These are phyloP conservation scores for Drosophila infuscata DNA, from an alignment of 2,888 invertebrate species.

Conservation along the genomic window DNA sequence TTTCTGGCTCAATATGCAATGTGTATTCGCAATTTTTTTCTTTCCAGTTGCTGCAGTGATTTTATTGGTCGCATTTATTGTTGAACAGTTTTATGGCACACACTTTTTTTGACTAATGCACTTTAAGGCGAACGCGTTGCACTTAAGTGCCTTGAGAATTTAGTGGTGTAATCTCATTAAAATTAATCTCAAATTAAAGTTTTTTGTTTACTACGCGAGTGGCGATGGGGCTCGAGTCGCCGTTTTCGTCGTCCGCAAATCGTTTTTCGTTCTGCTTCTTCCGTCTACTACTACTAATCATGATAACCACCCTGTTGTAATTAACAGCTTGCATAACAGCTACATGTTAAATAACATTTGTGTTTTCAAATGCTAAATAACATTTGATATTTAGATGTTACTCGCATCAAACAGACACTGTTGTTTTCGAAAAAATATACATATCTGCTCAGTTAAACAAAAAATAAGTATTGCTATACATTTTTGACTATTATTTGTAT, in stretches of 20 bases:
- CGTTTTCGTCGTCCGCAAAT: slow-evolving; percentile 39
- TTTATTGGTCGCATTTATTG: slow-evolving; percentile 31
- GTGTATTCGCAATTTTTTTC: slow-evolving; percentile 36
- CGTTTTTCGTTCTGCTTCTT: slow-evolving; percentile 50
- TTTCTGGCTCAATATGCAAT: slow-evolving; percentile 44
- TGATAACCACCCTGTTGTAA: slow-evolving; percentile 46
- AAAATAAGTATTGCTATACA: not conserved
- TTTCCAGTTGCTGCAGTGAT: slow-evolving; percentile 28
- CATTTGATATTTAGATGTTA: slow-evolving; percentile 12
- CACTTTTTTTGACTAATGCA: slow-evolving; percentile 34
- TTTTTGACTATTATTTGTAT: not conserved
- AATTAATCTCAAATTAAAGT: slow-evolving; percentile 54
- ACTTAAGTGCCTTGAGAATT: slow-evolving; percentile 31
- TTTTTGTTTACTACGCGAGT: slow-evolving; percentile 62
- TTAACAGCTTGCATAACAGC: slow-evolving; percentile 42
- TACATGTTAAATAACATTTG: slow-evolving; percentile 11
- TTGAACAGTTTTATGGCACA: slow-evolving; percentile 34
- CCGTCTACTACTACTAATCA: not conserved
- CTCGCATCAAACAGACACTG: slow-evolving; percentile 1
- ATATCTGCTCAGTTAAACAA: not conserved
- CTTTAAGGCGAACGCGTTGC: slow-evolving; percentile 44
- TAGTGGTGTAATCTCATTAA: slow-evolving; percentile 61
- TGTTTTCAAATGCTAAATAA: slow-evolving; percentile 3
- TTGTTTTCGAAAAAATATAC: not conserved
- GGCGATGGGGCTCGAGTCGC: slow-evolving; percentile 46